A percentile compares a stretch with the other conserved stretches of the same genome.
Conservation (phyloP, 2,888 invertebrate genomes). For the Drosophila kambysellisi region DNA sequence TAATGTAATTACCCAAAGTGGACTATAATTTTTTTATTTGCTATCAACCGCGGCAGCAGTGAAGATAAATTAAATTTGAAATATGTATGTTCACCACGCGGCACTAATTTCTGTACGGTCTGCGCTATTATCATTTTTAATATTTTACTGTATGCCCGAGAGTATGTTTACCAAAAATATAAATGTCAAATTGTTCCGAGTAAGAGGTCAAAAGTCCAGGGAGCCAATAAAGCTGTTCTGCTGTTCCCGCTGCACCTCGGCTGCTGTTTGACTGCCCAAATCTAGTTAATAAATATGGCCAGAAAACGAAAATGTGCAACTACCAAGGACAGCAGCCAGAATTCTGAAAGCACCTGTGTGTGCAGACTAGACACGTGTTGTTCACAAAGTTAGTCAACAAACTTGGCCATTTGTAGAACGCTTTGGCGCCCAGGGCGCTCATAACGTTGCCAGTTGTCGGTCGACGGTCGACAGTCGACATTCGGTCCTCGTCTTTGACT, state of each 20-base stretch:
- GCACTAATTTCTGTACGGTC: constrained; percentile 55
- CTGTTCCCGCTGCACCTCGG: not conserved
- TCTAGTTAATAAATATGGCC: constrained; percentile 75
- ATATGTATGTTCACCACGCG: constrained; percentile 64
- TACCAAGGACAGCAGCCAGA: constrained; percentile 7
- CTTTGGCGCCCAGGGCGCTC: constrained; percentile 38
- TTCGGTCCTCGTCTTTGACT: constrained; percentile 35
- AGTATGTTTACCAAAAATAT: constrained; percentile 49
- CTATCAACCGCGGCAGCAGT: constrained; percentile 8
- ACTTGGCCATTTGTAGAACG: constrained; percentile 58
- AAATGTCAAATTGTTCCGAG: constrained; percentile 54
- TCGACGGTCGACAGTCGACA: constrained; percentile 25
- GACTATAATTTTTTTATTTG: constrained; percentile 10
- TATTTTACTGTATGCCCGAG: constrained; percentile 28
- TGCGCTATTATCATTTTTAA: constrained; percentile 67
- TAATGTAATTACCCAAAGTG: constrained; percentile 52
- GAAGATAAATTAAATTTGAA: constrained; percentile 67
- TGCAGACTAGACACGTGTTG: constrained; percentile 61
- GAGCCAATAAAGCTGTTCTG: constrained; percentile 8
- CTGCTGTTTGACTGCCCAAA: constrained; percentile 29
- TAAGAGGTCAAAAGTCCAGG: constrained; percentile 24
- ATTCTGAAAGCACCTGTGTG: constrained; percentile 65
- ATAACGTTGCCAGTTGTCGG: constrained; percentile 32
- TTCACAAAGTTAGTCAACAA: constrained; percentile 73
- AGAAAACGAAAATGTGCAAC: constrained; percentile 68